These are phyloP conservation scores for Atherinomorus stipes DNA, from an alignment of 2,113 vertebrate species.

Conservation along the genomic window DNA sequence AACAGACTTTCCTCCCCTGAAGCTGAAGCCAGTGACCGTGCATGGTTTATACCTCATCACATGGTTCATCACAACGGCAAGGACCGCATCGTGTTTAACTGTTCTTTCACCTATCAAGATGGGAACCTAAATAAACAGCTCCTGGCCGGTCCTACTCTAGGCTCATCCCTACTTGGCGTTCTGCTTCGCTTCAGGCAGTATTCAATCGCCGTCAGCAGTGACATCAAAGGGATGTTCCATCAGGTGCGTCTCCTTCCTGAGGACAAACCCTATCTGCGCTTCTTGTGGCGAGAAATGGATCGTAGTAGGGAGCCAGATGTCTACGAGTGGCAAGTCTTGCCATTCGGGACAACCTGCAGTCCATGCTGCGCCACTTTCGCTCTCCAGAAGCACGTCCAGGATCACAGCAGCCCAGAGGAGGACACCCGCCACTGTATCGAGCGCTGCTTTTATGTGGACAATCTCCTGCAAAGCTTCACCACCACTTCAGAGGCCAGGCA, in stretches of 20 bases:
- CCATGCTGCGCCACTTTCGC: too few species aligned
- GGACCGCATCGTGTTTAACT: not conserved
- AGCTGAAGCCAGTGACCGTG: too few species aligned
- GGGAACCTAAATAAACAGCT: not conserved
- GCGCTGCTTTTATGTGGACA: not conserved
- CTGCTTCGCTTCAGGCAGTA: not conserved
- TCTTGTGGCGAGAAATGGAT: too few species aligned
- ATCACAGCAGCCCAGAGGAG: not conserved
- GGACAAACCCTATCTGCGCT: too few species aligned
- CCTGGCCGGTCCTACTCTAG: not conserved
- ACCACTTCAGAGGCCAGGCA: not conserved
- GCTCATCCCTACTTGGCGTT: not conserved
- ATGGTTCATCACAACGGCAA: not conserved
- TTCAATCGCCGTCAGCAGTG: not conserved
- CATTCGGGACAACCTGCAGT: not conserved
- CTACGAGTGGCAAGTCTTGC: not conserved
- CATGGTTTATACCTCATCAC: not conserved
- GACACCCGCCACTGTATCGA: not conserved
- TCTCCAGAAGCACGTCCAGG: too few species aligned
- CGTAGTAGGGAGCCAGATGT: not conserved
- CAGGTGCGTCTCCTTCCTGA: not conserved
- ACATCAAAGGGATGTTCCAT: not conserved
- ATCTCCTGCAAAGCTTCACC: not conserved
- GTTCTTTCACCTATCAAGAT: not conserved
- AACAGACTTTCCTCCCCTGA: too few species aligned